Conservation (phyloP, 2,113 vertebrate genomes). For the Accipiter virgatus region DNA sequence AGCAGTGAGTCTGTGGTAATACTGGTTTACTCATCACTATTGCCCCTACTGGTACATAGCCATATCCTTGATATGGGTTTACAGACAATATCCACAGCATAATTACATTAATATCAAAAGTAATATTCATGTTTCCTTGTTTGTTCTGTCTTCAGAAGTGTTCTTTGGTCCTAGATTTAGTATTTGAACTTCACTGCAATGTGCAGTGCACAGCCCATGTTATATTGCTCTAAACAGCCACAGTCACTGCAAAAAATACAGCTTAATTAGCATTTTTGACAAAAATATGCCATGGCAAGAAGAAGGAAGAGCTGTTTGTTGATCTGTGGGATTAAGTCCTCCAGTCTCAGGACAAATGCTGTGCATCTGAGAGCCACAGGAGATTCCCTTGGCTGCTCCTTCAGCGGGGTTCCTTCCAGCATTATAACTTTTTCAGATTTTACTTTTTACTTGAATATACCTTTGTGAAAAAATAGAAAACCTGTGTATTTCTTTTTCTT, state of each 20-base stretch:
- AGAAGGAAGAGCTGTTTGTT: background rate
- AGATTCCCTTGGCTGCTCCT: background rate
- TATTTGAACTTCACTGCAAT: background rate
- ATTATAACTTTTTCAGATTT: background rate
- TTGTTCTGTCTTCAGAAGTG: background rate
- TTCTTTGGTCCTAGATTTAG: background rate
- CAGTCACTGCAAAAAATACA: background rate
- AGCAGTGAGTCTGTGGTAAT: background rate
- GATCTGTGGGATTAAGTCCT: background rate
- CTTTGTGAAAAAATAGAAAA: background rate
- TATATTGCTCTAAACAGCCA: background rate
- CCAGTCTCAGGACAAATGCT: background rate
- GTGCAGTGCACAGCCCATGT: background rate
- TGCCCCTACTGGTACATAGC: background rate
- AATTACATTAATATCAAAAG: background rate
- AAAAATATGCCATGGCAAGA: background rate
- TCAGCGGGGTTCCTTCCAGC: background rate
- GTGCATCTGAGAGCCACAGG: background rate
- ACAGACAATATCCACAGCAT: background rate
- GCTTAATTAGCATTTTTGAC: background rate
- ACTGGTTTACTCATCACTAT: background rate
- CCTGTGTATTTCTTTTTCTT: background rate
- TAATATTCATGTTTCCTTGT: background rate
- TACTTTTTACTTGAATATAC: background rate
- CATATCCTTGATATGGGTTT: background rate